Evolutionary conservation across 1,140 invertebrate species (phyloP).

Genomic region (Agrilus planipennis): DNA sequence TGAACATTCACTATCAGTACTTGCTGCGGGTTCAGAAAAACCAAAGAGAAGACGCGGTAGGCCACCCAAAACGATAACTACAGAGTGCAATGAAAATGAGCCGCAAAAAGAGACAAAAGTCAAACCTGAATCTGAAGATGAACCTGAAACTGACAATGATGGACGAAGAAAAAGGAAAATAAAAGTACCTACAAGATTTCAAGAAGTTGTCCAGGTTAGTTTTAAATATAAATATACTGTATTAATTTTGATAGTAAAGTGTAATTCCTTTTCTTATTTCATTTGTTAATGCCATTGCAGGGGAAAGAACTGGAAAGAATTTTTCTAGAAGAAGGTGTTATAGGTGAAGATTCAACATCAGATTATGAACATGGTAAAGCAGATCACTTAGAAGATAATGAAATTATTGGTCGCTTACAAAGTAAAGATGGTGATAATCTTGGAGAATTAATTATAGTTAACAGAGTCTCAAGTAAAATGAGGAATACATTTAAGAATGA

Average conservation of each 20-base stretch:
- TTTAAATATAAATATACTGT: conserved; percentile 3
- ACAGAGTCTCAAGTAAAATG: conserved; percentile 28
- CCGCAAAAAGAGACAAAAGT: conserved; percentile 23
- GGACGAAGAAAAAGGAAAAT: conserved; percentile 46
- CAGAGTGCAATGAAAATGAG: conserved; percentile 31
- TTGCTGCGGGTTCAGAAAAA: conserved; percentile 50
- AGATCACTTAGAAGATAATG: conserved; percentile 33
- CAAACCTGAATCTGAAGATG: conserved; percentile 30
- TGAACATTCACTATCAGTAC: conserved; percentile 43
- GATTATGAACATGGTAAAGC: conserved; percentile 28
- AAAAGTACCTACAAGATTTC: conserved; percentile 53
- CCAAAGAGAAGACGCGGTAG: conserved; percentile 55
- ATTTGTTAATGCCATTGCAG: conserved; percentile 25
- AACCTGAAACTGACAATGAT: conserved; percentile 36
- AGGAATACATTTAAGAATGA: conserved; percentile 8
- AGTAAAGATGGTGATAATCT: conserved; percentile 44
- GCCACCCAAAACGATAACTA: conserved; percentile 42
- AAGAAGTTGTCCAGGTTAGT: conserved; percentile 50
- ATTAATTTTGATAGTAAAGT: neutral
- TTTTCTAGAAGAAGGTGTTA: conserved; percentile 57
- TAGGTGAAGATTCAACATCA: conserved; percentile 43
- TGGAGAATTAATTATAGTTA: conserved; percentile 48
- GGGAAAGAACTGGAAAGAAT: conserved; percentile 62
- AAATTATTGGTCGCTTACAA: conserved; percentile 55
- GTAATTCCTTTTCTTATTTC: neutral